Base-by-base conservation (phyloP, 2,888 invertebrate species). In the Ariolimax columbianus region DNA sequence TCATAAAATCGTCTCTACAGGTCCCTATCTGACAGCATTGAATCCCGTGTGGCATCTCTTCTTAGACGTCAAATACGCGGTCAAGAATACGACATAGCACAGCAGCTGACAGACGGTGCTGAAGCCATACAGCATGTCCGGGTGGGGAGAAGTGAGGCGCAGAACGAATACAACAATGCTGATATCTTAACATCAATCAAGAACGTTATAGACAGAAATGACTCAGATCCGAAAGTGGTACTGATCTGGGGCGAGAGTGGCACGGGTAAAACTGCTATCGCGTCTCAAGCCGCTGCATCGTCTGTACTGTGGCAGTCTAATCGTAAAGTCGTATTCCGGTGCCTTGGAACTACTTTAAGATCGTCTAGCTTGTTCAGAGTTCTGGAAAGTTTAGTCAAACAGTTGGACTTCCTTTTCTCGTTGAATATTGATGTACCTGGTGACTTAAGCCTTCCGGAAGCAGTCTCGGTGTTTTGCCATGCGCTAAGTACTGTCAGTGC, bases 81-180 rank as follows among this genome's bases (percentile, higher is more conserved):
- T 33, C 80, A 81, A 63, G 83, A 87, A 36, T 88, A 88, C 40
- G 85, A 88, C 79, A 59, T 88, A 40, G 63, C 78, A n/a, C 88
- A 88, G 38, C 86, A 88, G 36, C 77, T 88, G n/a, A 84, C 86
- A 36, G 83, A 85, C 33, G 87, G 84, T 7, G 81, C 86, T 3
- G 88, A 88, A 33, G 78, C 78, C 1, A n/a, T 88, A 0, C 88
- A 88, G 77, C 88, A 88, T 70, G 86, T 88, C 36, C 36, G 72
- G 7, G 36, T 88, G 17, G 86, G 85, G 26, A 82, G 82, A 19
- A 23, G 51, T 23, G 55, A 77, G 26, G 59, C 73, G 6, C 47
- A 83, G 26, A 63, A 66, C 38, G 83, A 68, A 33, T 14, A 73
- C n/a, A 82, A 77, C 19, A 83, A 86, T 33, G 78, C 83, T 51